Evolutionary conservation across 2,888 invertebrate genomes (phyloP), one percentile per base, ranked within the genome.

Genomic region (Ennomos fuscantarius): DNA sequence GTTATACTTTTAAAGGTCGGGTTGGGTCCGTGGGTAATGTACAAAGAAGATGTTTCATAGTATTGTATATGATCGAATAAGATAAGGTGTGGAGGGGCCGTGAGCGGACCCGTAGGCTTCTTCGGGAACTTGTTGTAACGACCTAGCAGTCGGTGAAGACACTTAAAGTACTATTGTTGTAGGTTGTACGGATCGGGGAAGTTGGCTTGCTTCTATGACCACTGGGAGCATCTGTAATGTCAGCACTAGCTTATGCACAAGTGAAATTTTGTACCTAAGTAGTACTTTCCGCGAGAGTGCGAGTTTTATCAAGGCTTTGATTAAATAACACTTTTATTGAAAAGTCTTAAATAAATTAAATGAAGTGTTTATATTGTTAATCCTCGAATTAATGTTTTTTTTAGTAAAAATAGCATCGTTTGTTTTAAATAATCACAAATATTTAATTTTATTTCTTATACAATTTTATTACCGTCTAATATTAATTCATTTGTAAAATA

Each of bases 81-180:
- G 75, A 69, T 77, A 87, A 89, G 88, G 73, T 82, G 84, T 81
- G 86, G 71, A 76, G 73, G 56, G 53, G 31, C 52, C 57, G 52
- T 11, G 43, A 9, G 55, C 69, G 68, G 79, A 74, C 81, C 74
- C 72, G 66, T 85, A 86, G 82, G 82, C 81, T 86, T 88, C 82
- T 82, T 81, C 82, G 79, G 76, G 75, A 82, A 76, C 24, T 90
- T 89, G 89, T 90, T 89, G 89, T 89, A 88, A 87, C 81, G 80
- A 65, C 73, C 48, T 77, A 76, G 78, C 78, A 81, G 90, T 88
- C 87, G 80, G 78, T 81, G 77, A 81, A 87, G 91, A 81, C 87
- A 91, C 91, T 90, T 91, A 89, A 84, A 91, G 91, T 92, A 92
- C 91, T 91, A 88, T 84, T 86, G 89, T 88, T 88, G 86, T 87